Base-by-base conservation (phyloP, 1,140 invertebrate genomes). In the Choristoneura fumiferana region DNA sequence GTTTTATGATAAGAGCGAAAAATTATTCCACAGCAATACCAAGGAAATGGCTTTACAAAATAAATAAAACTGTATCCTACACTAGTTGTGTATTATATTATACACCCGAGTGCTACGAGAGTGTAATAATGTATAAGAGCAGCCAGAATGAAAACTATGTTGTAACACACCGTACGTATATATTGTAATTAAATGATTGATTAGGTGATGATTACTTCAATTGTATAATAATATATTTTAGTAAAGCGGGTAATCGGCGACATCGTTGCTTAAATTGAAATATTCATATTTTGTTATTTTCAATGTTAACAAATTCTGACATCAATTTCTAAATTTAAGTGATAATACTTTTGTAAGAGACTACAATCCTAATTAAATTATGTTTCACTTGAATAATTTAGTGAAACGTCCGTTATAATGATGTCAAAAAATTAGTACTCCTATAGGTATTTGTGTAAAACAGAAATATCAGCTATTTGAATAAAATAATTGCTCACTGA, bases 11-110 rank as follows among this genome's bases (percentile, higher is more conserved):
- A 10, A 13, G 10, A 29, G 22, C 22, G 22, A 29, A 29, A 71
- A 35, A 65, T 64, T 43, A 62, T 56, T 43, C 14, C 60, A 62
- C 65, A 69, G 63, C 68, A 78, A 82, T 84, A 87, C 84, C 81
- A 82, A 87, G 84, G 79, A 87, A 73, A 81, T 82, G 65, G 84
- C 81, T 83, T 87, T 87, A 84, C 70, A 73, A 65, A 55, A 62
- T 29, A n/a, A n/a, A 38, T 13, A 10, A 38, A n/a, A 13, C 10
- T 13, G 37, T 38, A 10, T 10, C 37, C 3, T 38, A n/a, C 9
- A 10, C 10, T 10, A 38, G 10, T 4, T 38, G 9, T 4, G 37
- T 38, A 4, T n/a, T n/a, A n/a, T 13, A 38, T n/a, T 38, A n/a
- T 38, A 38, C 9, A 38, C 69, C 71, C 70, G 63, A 61, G 57